phyloP scores from a whole-genome alignment of 2,888 invertebrate species.

The Plebejus melissa region DNA sequence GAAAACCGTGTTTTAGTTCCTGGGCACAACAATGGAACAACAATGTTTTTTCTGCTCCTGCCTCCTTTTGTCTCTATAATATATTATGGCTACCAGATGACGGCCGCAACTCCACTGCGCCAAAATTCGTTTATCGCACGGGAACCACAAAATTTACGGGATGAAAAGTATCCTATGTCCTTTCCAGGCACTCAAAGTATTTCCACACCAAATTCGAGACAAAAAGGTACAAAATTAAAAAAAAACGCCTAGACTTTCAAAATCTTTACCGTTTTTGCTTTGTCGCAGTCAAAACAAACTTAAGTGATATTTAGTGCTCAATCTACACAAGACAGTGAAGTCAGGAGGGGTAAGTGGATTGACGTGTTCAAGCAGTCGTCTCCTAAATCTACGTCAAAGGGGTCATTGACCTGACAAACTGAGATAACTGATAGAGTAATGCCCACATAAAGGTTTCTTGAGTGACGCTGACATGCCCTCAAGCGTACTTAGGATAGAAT shows the following conservation, averaged over 20 bases:
- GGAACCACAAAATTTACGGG: no score
- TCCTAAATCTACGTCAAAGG: constrained; percentile 30
- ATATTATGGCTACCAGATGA: no score
- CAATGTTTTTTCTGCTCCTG: no score
- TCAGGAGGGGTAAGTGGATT: constrained; percentile 28
- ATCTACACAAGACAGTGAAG: constrained; percentile 3
- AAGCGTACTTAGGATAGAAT: not conserved
- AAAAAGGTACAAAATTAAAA: no score
- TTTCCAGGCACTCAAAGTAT: no score
- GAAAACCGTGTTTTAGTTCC: no score
- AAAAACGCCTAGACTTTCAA: not conserved
- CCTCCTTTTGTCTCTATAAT: no score
- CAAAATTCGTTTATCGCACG: no score
- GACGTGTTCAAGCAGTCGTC: constrained; percentile 32
- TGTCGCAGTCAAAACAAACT: not conserved
- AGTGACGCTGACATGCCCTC: not conserved
- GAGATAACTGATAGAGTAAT: not conserved
- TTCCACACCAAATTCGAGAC: no score
- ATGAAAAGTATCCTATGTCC: no score
- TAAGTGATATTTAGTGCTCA: constrained; percentile 5
- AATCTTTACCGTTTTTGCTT: not conserved
- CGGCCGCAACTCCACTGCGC: no score
- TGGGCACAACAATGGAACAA: no score
- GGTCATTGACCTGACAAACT: not conserved
- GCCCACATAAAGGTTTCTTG: not conserved